Percentiles rank a stretch among this genome's conserved stretches.
These are phyloP conservation scores for Ectemnius lituratus DNA, from an alignment of 2,888 invertebrate genomes.

Conservation along the genomic window DNA sequence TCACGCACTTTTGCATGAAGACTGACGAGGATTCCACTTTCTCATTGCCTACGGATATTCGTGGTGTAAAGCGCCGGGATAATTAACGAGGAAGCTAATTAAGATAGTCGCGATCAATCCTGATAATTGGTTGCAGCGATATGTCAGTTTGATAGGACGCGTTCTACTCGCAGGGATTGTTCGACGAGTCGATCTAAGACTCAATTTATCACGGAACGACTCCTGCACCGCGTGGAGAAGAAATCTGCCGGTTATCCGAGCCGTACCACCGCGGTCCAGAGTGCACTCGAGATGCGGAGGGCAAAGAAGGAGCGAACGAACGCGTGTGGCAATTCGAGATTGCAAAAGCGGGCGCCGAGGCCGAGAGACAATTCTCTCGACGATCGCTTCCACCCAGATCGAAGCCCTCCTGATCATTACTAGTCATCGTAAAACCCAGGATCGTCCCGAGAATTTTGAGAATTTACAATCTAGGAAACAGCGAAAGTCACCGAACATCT, in stretches of 20 bases:
- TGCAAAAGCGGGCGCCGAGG: conserved; percentile 64
- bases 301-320: conserved; percentile 65
- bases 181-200: conserved; percentile 4
- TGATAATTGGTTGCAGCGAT: no score
- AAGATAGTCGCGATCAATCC: no score
- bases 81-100: no score
- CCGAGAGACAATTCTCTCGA: conserved; percentile 50
- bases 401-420: no score
- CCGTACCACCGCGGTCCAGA: conserved; percentile 3
- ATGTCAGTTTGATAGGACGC: no score
- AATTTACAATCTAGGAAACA: no score
- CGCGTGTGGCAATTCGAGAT: conserved; percentile 67
- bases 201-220: conserved; percentile 9
- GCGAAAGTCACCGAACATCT: no score
- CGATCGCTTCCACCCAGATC: conserved; percentile 21
- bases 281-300: conserved; percentile 10
- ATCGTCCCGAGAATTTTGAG: no score
- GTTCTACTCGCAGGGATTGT: conserved; percentile 38
- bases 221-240: conserved; percentile 46
- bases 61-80: no score
- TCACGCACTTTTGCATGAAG: background rate
- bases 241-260: conserved; percentile 52
- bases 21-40: background rate
- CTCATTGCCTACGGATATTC: background rate
- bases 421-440: no score